These are phyloP conservation scores for Isotomurus palustris DNA, from an alignment of 2,888 invertebrate genomes.

Conservation along the genomic window DNA sequence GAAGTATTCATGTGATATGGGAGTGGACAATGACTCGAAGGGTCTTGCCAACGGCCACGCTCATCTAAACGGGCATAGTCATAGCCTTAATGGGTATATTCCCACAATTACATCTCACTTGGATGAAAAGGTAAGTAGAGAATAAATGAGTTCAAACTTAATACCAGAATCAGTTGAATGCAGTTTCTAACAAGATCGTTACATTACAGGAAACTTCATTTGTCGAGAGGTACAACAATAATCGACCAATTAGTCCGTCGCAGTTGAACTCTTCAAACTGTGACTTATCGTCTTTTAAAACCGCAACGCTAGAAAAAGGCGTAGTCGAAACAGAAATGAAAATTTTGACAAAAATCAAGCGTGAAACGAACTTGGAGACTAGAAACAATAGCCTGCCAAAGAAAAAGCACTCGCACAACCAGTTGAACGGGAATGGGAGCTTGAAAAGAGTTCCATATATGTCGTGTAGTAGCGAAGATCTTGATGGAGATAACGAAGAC, in stretches of 20 bases:
- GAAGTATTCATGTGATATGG: slow-evolving; percentile 45
- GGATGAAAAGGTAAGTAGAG: slow-evolving; percentile 41
- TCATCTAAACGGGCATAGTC: slow-evolving; percentile 24
- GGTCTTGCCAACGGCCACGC: slow-evolving; percentile 37
- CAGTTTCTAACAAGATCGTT: neutral
- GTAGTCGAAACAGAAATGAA: slow-evolving; percentile 40
- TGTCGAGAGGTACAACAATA: slow-evolving; percentile 62
- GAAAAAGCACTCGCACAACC: slow-evolving; percentile 37
- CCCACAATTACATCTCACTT: slow-evolving; percentile 44
- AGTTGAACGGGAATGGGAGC: slow-evolving; percentile 33
- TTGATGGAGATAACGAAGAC: slow-evolving; percentile 38
- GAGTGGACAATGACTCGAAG: slow-evolving; percentile 41
- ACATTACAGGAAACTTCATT: slow-evolving; percentile 60
- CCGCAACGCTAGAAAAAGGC: slow-evolving; percentile 30
- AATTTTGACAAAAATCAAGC: slow-evolving; percentile 24
- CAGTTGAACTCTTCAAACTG: slow-evolving; percentile 37
- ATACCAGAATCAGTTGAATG: neutral
- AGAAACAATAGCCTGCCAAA: slow-evolving; percentile 43
- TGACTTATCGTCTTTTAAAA: slow-evolving; percentile 35
- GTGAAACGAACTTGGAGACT: slow-evolving; percentile 22
- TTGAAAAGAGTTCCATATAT: slow-evolving; percentile 42
- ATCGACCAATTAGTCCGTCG: slow-evolving; percentile 49
- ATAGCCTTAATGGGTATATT: slow-evolving; percentile 43
- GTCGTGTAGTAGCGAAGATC: slow-evolving; percentile 45
- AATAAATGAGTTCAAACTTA: neutral